Base-by-base conservation (phyloP, 2,113 vertebrate species). In the Climacteris rufus region DNA sequence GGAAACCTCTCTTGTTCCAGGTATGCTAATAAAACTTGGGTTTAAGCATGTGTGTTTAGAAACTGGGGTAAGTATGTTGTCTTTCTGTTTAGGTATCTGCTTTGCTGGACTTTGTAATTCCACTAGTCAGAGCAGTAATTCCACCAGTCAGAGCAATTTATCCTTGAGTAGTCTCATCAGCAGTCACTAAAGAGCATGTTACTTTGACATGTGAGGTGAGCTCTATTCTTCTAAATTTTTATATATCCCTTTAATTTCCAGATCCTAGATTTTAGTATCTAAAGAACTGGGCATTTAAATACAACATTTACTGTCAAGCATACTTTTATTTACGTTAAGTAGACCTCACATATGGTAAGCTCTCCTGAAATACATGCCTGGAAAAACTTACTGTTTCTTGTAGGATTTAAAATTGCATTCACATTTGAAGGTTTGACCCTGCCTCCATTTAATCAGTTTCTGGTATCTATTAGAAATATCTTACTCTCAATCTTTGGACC, bases 1-100 rank as follows among this genome's bases (percentile, higher is more conserved):
- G 47, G 17, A 91, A 78, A 12, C 3, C 9, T 35, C 21, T 63
- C 17, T 49, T 47, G 1, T 65, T 76, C 11, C 20, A 53, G 21
- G 20, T 37, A 19, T 39, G 24, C 2, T 45, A 31, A 42, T 8
- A 21, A 7, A 44, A 13, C 2, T 40, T 83, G 22, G 2, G 1
- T 56, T 90, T 68, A 45, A 13, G 24, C 4, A 18, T 1, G 0
- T 40, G 7, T 57, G 12, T 78, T 79, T 80, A 42, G 56, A 76
- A 63, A 44, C 15, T 33, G 8, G 2, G 3, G 0, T 35, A 22
- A 21, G 13, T 19, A 42, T 11, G 9, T 9, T 45, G 9, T 31
- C 12, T 47, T 87, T 64, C 14, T 77, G n/a, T 70, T 96, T 35
- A 24, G 13, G 2, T 64, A 22, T 16, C 15, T 83, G 10, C 22